Conservation (phyloP, 2,888 invertebrate species). For the Sphinx pinastri region DNA sequence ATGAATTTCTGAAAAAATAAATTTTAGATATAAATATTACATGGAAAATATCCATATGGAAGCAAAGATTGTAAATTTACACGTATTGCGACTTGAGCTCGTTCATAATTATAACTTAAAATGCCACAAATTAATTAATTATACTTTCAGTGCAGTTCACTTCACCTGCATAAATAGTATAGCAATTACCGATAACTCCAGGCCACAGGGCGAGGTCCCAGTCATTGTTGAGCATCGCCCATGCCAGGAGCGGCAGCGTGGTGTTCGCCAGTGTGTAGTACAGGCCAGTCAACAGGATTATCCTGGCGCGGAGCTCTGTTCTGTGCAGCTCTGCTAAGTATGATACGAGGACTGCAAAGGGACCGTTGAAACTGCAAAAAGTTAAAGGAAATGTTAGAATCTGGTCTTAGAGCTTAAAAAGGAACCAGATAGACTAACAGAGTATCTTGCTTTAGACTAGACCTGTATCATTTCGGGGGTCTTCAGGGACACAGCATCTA, state of each 20-base stretch:
- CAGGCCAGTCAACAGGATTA: slow-evolving; percentile 87
- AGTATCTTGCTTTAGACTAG: too few species aligned
- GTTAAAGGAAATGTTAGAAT: not conserved
- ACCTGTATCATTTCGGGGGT: too few species aligned
- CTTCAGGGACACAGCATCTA: too few species aligned
- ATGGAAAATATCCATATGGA: too few species aligned
- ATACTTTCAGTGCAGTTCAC: too few species aligned
- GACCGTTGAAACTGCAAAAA: slow-evolving; percentile 83
- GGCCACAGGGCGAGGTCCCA: slow-evolving; percentile 75
- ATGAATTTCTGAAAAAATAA: slow-evolving; percentile 74
- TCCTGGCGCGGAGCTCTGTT: slow-evolving; percentile 84
- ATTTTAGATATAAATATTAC: not conserved
- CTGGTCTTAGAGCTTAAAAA: not conserved
- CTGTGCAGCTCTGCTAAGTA: slow-evolving; percentile 90
- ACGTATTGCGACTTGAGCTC: too few species aligned
- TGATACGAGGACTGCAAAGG: slow-evolving; percentile 88
- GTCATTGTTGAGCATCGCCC: slow-evolving; percentile 86
- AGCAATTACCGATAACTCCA: slow-evolving; percentile 57
- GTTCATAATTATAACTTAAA: too few species aligned
- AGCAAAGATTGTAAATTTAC: too few species aligned
- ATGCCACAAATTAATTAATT: too few species aligned
- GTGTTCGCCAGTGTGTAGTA: slow-evolving; percentile 86
- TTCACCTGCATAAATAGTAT: not conserved
- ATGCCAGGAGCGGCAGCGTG: slow-evolving; percentile 87
- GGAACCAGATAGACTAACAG: too few species aligned